Evolutionary conservation across 1,140 invertebrate species (phyloP).

Genomic region (Reticulitermes speratus): DNA sequence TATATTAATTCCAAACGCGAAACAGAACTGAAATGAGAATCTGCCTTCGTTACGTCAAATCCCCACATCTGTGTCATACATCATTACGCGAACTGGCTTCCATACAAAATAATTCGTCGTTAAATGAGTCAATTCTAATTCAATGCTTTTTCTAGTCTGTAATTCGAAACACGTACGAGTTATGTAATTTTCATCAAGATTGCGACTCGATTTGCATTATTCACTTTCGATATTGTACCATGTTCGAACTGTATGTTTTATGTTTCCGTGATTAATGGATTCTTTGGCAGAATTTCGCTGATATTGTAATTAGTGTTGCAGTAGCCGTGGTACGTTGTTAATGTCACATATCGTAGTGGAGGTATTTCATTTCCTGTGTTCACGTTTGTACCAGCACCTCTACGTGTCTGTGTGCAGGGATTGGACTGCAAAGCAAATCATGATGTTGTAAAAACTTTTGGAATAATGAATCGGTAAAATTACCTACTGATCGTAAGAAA

Average conservation of each 20-base stretch:
- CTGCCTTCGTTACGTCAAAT: not conserved
- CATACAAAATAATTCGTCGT: not conserved
- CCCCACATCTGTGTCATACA: not conserved
- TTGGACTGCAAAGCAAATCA: too few species aligned
- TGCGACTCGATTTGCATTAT: not conserved
- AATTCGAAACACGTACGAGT: not conserved
- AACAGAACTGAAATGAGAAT: too few species aligned
- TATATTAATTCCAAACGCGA: too few species aligned
- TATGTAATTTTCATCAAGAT: slow-evolving; percentile 2
- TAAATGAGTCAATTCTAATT: not conserved
- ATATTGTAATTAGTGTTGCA: slow-evolving; percentile 4
- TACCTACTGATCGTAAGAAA: too few species aligned
- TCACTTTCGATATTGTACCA: not conserved
- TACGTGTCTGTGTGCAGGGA: too few species aligned
- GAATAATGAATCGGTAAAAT: too few species aligned
- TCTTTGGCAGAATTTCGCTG: not conserved
- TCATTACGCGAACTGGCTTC: not conserved
- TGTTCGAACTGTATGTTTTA: not conserved
- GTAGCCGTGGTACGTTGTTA: not conserved
- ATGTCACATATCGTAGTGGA: not conserved
- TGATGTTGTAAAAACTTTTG: too few species aligned
- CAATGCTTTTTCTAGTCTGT: not conserved
- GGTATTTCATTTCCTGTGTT: not conserved
- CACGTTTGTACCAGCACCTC: too few species aligned
- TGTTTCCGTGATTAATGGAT: not conserved